These are phyloP conservation scores for Brachyrhaphis roseni DNA, from an alignment of 2,797 vertebrate genomes.

Conservation along the genomic window DNA sequence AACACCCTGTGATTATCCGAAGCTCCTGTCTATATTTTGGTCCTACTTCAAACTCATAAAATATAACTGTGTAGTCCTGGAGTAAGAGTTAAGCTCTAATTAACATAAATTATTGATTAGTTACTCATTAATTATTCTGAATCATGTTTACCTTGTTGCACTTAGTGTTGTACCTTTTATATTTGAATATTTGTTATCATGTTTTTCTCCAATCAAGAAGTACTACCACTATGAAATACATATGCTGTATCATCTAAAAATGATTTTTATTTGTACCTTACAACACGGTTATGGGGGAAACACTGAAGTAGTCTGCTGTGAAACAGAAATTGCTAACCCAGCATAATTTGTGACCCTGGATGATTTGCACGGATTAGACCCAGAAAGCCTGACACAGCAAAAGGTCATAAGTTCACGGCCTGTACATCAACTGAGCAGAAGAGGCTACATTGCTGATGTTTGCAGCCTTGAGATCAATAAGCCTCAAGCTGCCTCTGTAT, in stretches of 20 bases:
- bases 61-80: background rate
- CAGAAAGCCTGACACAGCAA: constrained; percentile 48
- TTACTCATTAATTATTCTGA: background rate
- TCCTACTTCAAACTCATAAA: background rate
- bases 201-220: background rate
- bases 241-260: background rate
- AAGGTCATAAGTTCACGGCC: constrained; percentile 56
- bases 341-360: constrained; percentile 28
- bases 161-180: background rate
- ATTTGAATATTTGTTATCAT: background rate
- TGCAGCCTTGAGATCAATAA: constrained; percentile 54
- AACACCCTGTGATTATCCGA: background rate
- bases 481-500: constrained; percentile 33
- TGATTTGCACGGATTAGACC: constrained; percentile 35
- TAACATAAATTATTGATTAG: background rate
- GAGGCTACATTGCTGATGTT: constrained; percentile 27
- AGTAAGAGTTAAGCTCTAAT: background rate
- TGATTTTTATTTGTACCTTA: background rate
- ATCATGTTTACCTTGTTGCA: background rate
- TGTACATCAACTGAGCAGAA: constrained; percentile 33
- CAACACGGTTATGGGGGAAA: background rate
- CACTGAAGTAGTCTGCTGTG: background rate
- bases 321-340: constrained; percentile 10
- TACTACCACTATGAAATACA: background rate
- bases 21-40: background rate